A percentile compares a stretch with the other conserved stretches of the same genome.
These are phyloP conservation scores for Dryococelus australis DNA, from an alignment of 2,888 invertebrate species.

Conservation along the genomic window DNA sequence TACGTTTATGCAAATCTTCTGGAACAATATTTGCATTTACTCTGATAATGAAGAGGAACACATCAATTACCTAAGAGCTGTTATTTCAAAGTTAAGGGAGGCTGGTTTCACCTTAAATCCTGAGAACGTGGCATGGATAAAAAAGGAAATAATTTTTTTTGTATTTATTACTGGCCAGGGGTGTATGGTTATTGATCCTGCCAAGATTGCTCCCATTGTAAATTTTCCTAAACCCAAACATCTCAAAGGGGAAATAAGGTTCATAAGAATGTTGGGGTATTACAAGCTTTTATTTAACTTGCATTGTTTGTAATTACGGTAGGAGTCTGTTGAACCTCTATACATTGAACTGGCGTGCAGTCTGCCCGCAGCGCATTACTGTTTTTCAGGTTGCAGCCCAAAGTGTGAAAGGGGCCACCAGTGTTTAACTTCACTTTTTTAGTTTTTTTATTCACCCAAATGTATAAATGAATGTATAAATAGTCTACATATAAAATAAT, in stretches of 20 bases:
- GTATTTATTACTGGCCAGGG: neutral
- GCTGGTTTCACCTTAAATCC: neutral
- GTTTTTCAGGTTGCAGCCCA: too few relatives aligned
- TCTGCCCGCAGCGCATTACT: too few relatives aligned
- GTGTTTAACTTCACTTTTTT: too few relatives aligned
- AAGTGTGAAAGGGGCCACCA: too few relatives aligned
- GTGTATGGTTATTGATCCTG: neutral
- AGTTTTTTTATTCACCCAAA: too few relatives aligned
- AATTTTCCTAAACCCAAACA: neutral
- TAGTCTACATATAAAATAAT: too few relatives aligned
- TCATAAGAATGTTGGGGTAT: neutral
- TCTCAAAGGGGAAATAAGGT: neutral
- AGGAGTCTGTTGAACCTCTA: too few relatives aligned
- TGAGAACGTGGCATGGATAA: neutral
- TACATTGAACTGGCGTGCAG: too few relatives aligned
- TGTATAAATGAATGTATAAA: too few relatives aligned
- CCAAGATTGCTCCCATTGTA: neutral
- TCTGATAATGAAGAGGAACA: neutral
- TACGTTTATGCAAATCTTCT: neutral
- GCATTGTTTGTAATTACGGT: too few relatives aligned
- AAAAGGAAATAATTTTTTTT: neutral
- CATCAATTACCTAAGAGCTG: neutral
- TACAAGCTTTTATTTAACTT: too few relatives aligned
- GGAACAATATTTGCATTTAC: neutral
- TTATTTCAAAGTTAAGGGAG: neutral